Evolutionary conservation across 2,113 vertebrate genomes (phyloP), one percentile per base, ranked within the genome.

Genomic region (Thamnophis sirtalis): DNA sequence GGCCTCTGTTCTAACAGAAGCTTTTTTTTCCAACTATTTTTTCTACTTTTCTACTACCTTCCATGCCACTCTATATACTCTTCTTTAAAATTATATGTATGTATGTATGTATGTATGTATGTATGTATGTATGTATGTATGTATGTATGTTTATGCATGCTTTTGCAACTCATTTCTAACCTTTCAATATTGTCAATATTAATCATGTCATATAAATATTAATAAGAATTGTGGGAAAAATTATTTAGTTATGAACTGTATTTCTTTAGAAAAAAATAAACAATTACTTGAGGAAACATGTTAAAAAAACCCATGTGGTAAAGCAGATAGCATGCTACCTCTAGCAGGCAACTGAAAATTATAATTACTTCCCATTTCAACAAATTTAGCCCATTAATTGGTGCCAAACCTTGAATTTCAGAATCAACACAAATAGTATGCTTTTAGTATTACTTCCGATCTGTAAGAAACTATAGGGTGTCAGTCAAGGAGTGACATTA

Each of bases 401-500:
- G 93, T 53, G 95, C 86, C 22, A 92, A 93, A 87, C 22, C 60
- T 91, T 89, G 87, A 86, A 93, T 89, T 93, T 91, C 80, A 92
- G 91, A 94, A 93, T 0, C 8, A 94, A 93, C 1, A 7, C 93
- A 95, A 95, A 50, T 87, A 91, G 89, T 80, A 93, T 89, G 24
- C 87, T 94, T 95, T 92, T 91, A 91, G n/a, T 58, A 87, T 92
- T 56, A 85, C 49, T 92, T 93, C 60, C 53, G 87, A 91, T 93
- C 91, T 90, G 38, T 91, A 87, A 93, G 93, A 95, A 96, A 96
- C 89, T 91, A 96, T 22, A 93, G 91, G 90, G 90, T 95, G 91
- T 93, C 96, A 96, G 88, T 91, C 94, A 90, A 86, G 86, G 92
- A 89, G 22, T 55, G 93, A 94, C 93, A 93, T 90, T 55, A 92